Conservation (phyloP, 2,113 vertebrate species). For the Lota lota region DNA sequence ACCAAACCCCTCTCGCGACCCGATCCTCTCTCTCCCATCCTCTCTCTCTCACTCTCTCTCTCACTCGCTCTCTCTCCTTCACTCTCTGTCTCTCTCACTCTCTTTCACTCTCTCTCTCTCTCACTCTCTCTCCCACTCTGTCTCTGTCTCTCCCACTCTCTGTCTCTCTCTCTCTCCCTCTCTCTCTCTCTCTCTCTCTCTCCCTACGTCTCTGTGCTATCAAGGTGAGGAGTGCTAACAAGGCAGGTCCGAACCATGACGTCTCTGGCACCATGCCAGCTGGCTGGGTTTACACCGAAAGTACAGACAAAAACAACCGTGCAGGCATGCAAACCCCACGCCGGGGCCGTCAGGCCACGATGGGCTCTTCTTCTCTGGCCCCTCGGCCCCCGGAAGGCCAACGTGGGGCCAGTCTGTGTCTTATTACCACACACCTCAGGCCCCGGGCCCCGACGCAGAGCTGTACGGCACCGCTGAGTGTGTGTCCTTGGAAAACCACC, state of each 20-base stretch:
- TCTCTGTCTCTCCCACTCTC: constrained; percentile 34
- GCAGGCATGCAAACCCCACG: too few relatives aligned
- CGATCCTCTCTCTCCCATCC: neutral
- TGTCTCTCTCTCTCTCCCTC: constrained; percentile 9
- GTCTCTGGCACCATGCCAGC: constrained; percentile 57
- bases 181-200: constrained; percentile 26
- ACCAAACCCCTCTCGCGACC: too few relatives aligned
- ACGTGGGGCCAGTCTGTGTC: constrained; percentile 48
- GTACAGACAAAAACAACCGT: too few relatives aligned
- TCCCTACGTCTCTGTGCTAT: constrained; percentile 47
- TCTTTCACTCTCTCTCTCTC: too few relatives aligned
- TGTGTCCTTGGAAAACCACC: constrained; percentile 53
- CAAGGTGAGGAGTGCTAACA: constrained; percentile 68
- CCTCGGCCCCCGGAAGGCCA: constrained; percentile 45
- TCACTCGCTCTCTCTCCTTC: neutral
- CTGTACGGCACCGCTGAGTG: neutral
- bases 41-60: neutral
- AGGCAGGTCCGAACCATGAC: constrained; percentile 52
- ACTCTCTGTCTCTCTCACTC: neutral
- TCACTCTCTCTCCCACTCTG: neutral
- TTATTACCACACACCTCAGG: constrained; percentile 69
- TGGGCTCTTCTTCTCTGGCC: too few relatives aligned
- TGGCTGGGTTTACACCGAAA: constrained; percentile 4
- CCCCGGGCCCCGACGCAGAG: constrained; percentile 23
- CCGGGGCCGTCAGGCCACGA: too few relatives aligned